Percentiles rank a stretch among this genome's conserved stretches.
Conservation (phyloP, 2,888 invertebrate species). For the Parapristionchus giblindavisi region DNA sequence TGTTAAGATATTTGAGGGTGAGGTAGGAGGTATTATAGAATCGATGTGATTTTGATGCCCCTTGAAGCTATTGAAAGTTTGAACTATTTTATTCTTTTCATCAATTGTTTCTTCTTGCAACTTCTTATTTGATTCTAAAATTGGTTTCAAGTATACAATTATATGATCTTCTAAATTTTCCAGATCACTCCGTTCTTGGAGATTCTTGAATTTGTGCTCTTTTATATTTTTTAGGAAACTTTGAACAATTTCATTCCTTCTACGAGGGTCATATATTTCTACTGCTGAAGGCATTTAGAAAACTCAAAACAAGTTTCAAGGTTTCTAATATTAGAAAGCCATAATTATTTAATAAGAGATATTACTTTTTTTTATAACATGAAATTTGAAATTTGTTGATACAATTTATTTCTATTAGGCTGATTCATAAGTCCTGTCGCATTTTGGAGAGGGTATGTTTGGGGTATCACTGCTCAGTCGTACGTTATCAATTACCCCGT, state of each 20-base stretch:
- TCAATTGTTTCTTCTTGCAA: slow-evolving; percentile 55
- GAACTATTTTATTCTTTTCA: slow-evolving; percentile 54
- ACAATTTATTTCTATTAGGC: slow-evolving; percentile 33
- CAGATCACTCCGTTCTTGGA: slow-evolving; percentile 43
- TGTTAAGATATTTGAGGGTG: too few species aligned
- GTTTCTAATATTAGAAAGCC: too few species aligned
- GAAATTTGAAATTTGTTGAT: too few species aligned
- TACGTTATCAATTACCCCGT: too few species aligned
- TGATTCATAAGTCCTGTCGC: too few species aligned
- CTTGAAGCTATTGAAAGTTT: slow-evolving; percentile 49
- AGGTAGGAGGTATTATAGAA: too few species aligned
- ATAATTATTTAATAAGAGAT: too few species aligned
- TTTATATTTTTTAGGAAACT: slow-evolving; percentile 45
- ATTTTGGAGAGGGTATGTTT: too few species aligned
- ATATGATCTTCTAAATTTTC: slow-evolving; percentile 52
- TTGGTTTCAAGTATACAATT: slow-evolving; percentile 54
- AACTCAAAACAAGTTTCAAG: too few species aligned
- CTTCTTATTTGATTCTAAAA: slow-evolving; percentile 54
- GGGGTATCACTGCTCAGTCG: too few species aligned
- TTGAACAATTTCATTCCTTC: slow-evolving; percentile 47
- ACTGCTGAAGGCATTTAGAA: slow-evolving; percentile 28
- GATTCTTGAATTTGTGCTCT: slow-evolving; percentile 48
- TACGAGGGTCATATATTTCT: slow-evolving; percentile 51
- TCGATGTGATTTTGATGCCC: background rate
- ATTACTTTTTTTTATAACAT: too few species aligned